Conservation (phyloP, 2,113 vertebrate genomes). For the Oncorhynchus gorbuscha region DNA sequence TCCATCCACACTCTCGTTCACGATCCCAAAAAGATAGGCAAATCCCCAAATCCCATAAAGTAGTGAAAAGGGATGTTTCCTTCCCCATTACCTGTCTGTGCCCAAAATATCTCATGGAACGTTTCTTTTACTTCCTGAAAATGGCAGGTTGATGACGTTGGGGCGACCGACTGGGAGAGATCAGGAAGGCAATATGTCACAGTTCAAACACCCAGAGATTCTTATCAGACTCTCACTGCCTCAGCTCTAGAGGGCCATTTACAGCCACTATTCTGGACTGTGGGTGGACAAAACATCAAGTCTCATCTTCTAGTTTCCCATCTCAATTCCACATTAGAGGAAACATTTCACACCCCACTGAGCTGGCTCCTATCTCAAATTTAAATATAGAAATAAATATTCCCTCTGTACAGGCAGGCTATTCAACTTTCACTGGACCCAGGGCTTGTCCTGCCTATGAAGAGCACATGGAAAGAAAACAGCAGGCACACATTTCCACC, state of each 20-base stretch:
- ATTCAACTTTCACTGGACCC: slow-evolving; percentile 47
- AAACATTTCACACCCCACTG: background rate
- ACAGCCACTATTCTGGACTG: background rate
- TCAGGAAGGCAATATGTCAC: slow-evolving; percentile 11
- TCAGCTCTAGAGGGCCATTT: background rate
- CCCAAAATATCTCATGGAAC: slow-evolving; percentile 48
- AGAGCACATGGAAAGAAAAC: background rate
- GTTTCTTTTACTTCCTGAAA: slow-evolving; percentile 27
- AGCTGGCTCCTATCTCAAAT: background rate
- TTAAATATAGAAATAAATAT: background rate
- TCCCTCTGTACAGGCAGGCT: slow-evolving; percentile 36
- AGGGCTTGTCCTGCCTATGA: no score
- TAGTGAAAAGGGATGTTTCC: slow-evolving; percentile 17
- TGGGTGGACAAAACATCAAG: background rate
- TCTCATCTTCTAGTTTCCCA: background rate
- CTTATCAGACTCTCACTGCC: slow-evolving; percentile 1
- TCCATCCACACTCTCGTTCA: no score
- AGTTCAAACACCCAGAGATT: slow-evolving; percentile 30
- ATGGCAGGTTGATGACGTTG: slow-evolving; percentile 10
- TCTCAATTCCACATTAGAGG: background rate
- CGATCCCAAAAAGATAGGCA: no score
- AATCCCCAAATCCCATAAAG: background rate
- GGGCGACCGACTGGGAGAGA: background rate
- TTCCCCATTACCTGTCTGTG: slow-evolving; percentile 18
- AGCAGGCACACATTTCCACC: no score